Evolutionary conservation across 2,113 vertebrate genomes (phyloP).

Genomic region (Siniperca knerii): DNA sequence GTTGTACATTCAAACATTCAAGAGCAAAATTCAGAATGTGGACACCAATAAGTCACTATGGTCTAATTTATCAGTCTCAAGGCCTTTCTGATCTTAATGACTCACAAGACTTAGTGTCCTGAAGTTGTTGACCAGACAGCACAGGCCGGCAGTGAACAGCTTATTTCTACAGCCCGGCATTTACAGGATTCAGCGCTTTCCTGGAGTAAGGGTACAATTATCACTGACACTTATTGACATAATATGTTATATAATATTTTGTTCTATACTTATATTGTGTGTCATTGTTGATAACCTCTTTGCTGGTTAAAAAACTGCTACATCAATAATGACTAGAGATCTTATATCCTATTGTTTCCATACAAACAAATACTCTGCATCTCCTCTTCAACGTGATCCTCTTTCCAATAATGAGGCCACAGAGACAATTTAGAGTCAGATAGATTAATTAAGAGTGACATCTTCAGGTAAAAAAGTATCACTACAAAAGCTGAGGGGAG

Average conservation of each 20-base stretch:
- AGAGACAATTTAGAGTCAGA: neutral
- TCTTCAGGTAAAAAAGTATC: conserved; percentile 61
- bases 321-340: neutral
- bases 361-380: neutral
- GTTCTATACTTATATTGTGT: neutral
- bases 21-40: neutral
- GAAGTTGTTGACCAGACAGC: neutral
- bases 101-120: neutral
- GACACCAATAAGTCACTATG: neutral
- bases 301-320: neutral
- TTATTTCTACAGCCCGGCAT: neutral
- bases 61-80: neutral
- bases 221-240: neutral
- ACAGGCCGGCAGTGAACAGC: neutral
- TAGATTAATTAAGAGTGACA: conserved; percentile 52
- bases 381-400: neutral
- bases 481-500: conserved; percentile 45
- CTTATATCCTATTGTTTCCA: neutral
- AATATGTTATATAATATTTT: neutral
- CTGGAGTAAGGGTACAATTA: conserved; percentile 5
- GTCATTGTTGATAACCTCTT: neutral
- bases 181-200: neutral
- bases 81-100: neutral
- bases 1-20: neutral
- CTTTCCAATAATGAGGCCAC: neutral